Conservation (phyloP, 2,797 vertebrate genomes). For the Propithecus perrieri region DNA sequence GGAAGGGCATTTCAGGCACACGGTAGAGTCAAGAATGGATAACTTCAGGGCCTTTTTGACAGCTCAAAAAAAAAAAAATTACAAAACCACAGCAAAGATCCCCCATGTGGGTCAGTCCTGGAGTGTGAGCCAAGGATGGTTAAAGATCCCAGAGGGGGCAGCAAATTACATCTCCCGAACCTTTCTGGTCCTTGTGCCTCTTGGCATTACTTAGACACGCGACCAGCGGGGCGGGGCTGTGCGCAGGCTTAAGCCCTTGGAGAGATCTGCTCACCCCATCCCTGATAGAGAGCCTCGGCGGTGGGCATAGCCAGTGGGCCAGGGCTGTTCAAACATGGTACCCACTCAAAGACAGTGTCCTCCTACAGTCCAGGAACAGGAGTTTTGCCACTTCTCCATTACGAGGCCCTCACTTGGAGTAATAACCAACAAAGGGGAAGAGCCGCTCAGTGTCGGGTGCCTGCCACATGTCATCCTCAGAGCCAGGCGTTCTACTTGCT, state of each 20-base stretch:
- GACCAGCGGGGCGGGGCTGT: accelerated
- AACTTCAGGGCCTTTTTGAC: background rate
- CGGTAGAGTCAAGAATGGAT: background rate
- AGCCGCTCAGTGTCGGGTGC: background rate
- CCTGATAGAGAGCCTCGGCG: background rate
- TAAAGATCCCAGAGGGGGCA: background rate
- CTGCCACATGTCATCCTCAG: background rate
- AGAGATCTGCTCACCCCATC: background rate
- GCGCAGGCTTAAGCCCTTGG: background rate
- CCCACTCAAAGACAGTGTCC: background rate
- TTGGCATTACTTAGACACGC: background rate
- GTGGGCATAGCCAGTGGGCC: too few relatives aligned
- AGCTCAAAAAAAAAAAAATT: background rate
- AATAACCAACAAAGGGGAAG: background rate
- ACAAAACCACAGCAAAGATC: background rate
- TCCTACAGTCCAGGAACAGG: background rate
- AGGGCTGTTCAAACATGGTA: background rate
- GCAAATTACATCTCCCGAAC: background rate
- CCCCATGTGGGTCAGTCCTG: background rate
- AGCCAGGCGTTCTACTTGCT: background rate
- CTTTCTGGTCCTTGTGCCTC: background rate
- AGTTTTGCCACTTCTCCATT: background rate
- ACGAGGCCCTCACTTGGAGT: background rate
- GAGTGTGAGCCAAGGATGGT: background rate
- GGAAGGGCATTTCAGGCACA: background rate